Evolutionary conservation across 2,888 invertebrate genomes (phyloP), one percentile per base, ranked within the genome.

Genomic region (Leucophora obtusa): DNA sequence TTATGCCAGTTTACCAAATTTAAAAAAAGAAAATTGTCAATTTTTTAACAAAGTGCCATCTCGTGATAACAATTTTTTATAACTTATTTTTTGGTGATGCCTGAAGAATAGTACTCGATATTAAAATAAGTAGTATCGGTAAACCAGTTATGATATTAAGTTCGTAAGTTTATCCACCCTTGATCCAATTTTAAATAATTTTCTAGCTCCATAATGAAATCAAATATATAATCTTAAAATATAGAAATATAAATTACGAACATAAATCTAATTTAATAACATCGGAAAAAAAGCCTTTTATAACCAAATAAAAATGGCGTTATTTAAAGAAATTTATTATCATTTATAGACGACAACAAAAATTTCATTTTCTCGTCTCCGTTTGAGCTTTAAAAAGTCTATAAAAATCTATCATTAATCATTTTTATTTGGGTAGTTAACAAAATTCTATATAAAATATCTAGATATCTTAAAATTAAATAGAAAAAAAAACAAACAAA

Each of bases 381-480:
- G 77, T 74, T 73, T 74, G 73, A 81, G 81, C 74, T 81, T 28
- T 69, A 54, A 81, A 56, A 81, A 81, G 81, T 81, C 81, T 81
- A 81, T 81, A 81, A 81, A 81, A 81, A 81, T 81, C 77, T 81
- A 70, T 81, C 81, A 81, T 81, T 81, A 81, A 81, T 81, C 81
- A 81, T 81, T 81, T 81, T 81, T 81, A 81, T 81, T 81, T 81
- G 81, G 81, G 81, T 81, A 81, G 81, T 81, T 81, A 81, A 81
- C 65, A 33, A 63, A 47, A 62, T 21, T 62, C 43, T 24, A 24
- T 62, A 51, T n/a, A 21, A 50, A 76, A 72, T 72, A 77, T 73
- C 70, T 77, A 66, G 70, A 81, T 81, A 50, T 70, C 43, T 74
- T 18, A 21, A 53, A 65, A 58, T 38, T 56, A 56, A 18, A 58